Evolutionary conservation across 2,888 invertebrate genomes (phyloP), one percentile per base, ranked within the genome.

Genomic region (Furcula furcula): DNA sequence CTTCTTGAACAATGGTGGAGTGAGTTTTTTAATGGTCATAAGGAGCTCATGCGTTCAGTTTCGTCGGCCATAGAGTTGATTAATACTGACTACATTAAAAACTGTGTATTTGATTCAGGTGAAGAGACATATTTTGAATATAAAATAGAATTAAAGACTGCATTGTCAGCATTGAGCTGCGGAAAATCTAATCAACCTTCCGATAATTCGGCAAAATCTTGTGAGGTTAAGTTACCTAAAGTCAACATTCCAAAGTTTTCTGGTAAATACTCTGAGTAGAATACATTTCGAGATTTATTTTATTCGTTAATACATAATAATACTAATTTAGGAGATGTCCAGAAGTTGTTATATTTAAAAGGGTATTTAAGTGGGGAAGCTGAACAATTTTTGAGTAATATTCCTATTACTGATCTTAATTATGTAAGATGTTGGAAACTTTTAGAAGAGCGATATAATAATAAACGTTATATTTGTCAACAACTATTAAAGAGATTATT

Each of bases 251-350:
- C 31, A 1, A 31, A 6, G 1, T 31, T 31, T n/a, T 19, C 18
- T 1, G 31, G 31, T 0, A 25, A 31, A 25, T 31, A 31, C 15
- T n/a, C 25, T 1, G 31, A 31, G 9, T 31, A 25, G 31, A 3
- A 5, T 1, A 9, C 25, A 11, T 31, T 25, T 6, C 22, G 25
- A 1, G 25, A 31, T 13, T 10, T 31, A 1, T 33, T 33, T 10
- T 1, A 16, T 2, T 28, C 33, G 0, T 1, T 11, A 6, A 7
- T 33, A 1, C 27, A 33, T n/a, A 33, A 14, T 0, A 33, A 33
- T n/a, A 4, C 3, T 0, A 2, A 2, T 4, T 6, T 27, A 3
- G 33, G 18, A 16, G 7, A 21, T 9, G 22, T 28, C 3, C 26
- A 32, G 14, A 26, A 27, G n/a, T 7, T 25, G 3, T n/a, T 13